These are phyloP conservation scores for Neofelis nebulosa DNA, from an alignment of 2,113 vertebrate species.

Conservation along the genomic window DNA sequence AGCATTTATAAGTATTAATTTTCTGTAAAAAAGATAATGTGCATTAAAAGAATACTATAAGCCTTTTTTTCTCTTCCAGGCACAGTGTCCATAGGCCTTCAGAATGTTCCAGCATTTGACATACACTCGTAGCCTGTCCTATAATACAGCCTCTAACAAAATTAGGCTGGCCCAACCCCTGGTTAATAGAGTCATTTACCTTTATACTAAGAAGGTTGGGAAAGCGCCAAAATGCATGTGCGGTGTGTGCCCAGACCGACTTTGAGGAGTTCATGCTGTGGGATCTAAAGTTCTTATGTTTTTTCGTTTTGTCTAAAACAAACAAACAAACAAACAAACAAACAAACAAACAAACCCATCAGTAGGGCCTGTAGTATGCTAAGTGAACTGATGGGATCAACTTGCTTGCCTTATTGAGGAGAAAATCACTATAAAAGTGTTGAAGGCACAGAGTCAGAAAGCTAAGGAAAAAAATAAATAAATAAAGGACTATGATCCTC, in stretches of 20 bases:
- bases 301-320: not conserved
- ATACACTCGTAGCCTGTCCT: not conserved
- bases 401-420: not conserved
- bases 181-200: not conserved
- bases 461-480: not conserved
- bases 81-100: not conserved
- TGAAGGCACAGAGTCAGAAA: not conserved
- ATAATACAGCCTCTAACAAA: not conserved
- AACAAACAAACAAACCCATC: not conserved
- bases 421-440: not conserved
- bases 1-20: not conserved
- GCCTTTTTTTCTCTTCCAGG: not conserved
- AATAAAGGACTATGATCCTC: not conserved
- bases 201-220: not conserved
- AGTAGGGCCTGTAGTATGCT: not conserved
- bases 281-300: not conserved
- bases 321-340: not conserved
- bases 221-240: not conserved
- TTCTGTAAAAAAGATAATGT: not conserved
- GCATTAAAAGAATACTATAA: not conserved
- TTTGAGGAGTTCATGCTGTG: not conserved
- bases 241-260: not conserved
- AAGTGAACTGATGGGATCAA: not conserved
- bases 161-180: not conserved
- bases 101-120: not conserved